Evolutionary conservation across 64 coral and sea anemone species (phyloP), one percentile per base, ranked within the genome.

Genomic region (Catalaphyllia jardinei): DNA sequence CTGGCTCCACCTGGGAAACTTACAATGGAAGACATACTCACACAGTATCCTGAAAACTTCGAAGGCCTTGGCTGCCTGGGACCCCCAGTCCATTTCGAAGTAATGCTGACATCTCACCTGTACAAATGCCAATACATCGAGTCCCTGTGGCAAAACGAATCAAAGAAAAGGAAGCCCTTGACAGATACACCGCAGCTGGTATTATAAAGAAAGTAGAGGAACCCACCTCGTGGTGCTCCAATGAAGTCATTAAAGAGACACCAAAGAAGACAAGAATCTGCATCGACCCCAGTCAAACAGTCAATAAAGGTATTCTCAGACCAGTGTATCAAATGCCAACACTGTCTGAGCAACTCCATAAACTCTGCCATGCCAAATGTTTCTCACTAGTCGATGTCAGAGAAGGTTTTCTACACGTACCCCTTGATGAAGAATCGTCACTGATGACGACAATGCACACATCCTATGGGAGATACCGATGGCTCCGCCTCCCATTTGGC

Each of bases 91-190:
- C 84, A 87, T n/a, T 87, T 87, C 17, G 29, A 87, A 75, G 15
- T 28, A 22, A 50, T 54, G 2, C 9, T n/a, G 72, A 72, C 16
- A 15, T 73, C 9, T 2, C 31, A 8, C 67, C 49, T 15, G 72
- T 87, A 24, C 35, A 86, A 86, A 86, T 86, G 65, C 63, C 65
- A 75, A 38, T 75, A 5, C 72, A 74, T 24, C 49, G 73, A 74
- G 52, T 75, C 27, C 33, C 86, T 8, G 75, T 82, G 49, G 75
- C 76, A 19, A 93, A 93, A 88, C 29, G 85, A 14, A 25, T 49
- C 27, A 93, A 71, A 22, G 85, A 93, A 75, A 92, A 92, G 78
- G 91, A 87, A 92, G 74, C 82, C 51, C 86, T 87, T 24, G 63
- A 93, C 86, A 29, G 80, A 63, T 87, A 93, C 31, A 64, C 71